These are phyloP conservation scores for Xerus inauris DNA, from an alignment of 2,113 vertebrate genomes.

Conservation along the genomic window DNA sequence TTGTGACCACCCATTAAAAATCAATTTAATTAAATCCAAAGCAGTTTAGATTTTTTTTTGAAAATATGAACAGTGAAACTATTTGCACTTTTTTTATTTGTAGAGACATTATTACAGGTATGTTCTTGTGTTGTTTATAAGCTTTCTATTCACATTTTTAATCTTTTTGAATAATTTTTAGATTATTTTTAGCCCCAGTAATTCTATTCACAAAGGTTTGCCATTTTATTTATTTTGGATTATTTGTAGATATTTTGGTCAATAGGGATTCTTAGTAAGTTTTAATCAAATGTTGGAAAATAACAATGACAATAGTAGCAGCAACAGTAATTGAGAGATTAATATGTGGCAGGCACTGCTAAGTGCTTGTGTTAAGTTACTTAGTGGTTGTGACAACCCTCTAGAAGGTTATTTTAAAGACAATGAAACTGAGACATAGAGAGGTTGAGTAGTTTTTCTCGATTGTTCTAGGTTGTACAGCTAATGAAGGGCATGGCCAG, in stretches of 20 bases:
- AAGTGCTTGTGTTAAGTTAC: not conserved
- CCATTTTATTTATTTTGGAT: not conserved
- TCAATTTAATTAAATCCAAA: conserved; percentile 26
- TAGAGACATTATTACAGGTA: not conserved
- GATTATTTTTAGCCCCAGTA: not conserved
- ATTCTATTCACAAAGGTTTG: not conserved
- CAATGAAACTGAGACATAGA: not conserved
- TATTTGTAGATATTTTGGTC: conserved; percentile 3
- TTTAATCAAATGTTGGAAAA: not conserved
- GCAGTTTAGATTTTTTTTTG: conserved; percentile 19
- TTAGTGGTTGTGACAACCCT: not conserved
- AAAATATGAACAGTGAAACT: not conserved
- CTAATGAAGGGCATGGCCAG: not conserved
- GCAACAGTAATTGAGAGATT: not conserved
- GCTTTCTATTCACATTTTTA: not conserved
- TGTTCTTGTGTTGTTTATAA: not conserved
- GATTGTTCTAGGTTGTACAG: not conserved
- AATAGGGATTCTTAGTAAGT: not conserved
- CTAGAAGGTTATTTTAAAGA: not conserved
- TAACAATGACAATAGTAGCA: not conserved
- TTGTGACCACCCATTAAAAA: not conserved
- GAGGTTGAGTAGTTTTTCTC: not conserved
- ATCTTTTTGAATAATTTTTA: not conserved
- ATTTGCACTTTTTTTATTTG: not conserved
- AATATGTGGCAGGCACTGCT: not conserved